These are phyloP conservation scores for Crotalus viridis DNA, from an alignment of 2,113 vertebrate species.

Conservation along the genomic window DNA sequence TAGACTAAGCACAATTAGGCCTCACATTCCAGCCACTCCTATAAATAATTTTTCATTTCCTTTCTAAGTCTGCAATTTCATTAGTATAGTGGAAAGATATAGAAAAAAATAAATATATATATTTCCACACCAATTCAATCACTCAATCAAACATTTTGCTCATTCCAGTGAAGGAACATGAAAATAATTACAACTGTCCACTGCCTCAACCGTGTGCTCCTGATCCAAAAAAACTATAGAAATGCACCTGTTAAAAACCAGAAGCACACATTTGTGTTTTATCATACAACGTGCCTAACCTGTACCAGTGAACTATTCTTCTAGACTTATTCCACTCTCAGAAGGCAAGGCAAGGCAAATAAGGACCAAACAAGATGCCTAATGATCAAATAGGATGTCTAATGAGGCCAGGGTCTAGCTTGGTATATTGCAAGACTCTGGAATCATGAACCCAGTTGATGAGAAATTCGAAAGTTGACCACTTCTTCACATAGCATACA, in stretches of 20 bases:
- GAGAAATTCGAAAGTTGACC: neutral
- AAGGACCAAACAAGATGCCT: neutral
- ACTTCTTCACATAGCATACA: neutral
- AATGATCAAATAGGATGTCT: neutral
- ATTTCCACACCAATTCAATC: conserved; percentile 56
- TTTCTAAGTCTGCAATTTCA: conserved; percentile 87
- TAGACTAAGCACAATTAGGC: conserved; percentile 92
- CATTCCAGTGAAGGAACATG: conserved; percentile 33
- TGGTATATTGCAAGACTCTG: neutral
- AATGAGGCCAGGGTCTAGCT: neutral
- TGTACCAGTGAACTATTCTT: neutral
- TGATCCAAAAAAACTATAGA: conserved; percentile 55
- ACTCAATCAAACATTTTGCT: conserved; percentile 59
- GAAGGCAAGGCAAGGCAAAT: neutral
- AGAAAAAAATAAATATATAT: conserved; percentile 15
- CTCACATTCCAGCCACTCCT: conserved; percentile 86
- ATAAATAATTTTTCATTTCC: conserved; percentile 91
- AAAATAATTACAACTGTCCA: conserved; percentile 35
- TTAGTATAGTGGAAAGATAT: conserved; percentile 82
- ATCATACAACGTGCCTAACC: neutral
- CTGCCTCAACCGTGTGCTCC: conserved; percentile 19
- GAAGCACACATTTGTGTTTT: neutral
- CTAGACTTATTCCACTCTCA: neutral
- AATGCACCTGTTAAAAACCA: conserved; percentile 73
- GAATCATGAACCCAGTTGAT: neutral